A percentile compares a stretch with the other conserved stretches of the same genome.
These are phyloP conservation scores for Nothocercus nigrocapillus DNA, from an alignment of 2,113 vertebrate species.

Conservation along the genomic window DNA sequence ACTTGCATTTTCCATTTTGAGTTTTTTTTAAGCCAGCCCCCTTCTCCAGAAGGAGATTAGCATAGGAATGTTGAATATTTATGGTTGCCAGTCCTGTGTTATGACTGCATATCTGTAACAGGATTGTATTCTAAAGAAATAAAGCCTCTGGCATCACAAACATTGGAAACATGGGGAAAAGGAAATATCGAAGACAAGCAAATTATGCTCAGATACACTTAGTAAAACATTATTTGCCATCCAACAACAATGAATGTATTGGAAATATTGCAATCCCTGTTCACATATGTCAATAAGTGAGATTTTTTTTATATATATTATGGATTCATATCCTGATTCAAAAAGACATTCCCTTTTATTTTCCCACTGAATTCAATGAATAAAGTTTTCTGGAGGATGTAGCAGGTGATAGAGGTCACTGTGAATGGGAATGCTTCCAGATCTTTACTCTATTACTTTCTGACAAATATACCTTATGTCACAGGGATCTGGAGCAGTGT, in stretches of 20 bases:
- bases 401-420: background rate
- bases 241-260: background rate
- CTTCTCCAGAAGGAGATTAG: background rate
- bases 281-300: background rate
- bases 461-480: background rate
- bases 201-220: background rate
- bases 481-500: slow-evolving; percentile 78
- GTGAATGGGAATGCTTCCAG: background rate
- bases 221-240: background rate
- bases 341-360: background rate
- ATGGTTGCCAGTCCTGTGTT: background rate
- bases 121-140: background rate
- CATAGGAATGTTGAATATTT: background rate
- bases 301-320: background rate
- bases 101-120: background rate
- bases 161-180: background rate
- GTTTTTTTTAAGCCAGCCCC: background rate
- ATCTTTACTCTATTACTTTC: background rate
- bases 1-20: background rate
- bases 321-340: background rate
- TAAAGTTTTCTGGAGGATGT: background rate
- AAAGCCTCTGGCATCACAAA: background rate
- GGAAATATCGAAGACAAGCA: background rate
- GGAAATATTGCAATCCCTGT: background rate
- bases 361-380: background rate